Evolutionary conservation across 2,113 vertebrate species (phyloP).

Genomic region (Tyto alba): DNA sequence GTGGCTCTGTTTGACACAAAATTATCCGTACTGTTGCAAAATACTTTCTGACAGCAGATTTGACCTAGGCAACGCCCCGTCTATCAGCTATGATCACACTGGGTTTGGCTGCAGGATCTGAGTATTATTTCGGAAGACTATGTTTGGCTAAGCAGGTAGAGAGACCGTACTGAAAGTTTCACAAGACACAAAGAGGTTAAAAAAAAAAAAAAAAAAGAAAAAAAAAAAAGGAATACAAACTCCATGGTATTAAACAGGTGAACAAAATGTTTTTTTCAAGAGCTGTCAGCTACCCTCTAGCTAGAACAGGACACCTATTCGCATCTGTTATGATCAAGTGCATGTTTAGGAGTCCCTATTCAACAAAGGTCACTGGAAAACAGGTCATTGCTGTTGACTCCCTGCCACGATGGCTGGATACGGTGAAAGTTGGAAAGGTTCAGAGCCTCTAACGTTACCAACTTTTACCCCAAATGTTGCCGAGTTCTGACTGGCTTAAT

Average conservation of each 20-base stretch:
- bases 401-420: neutral
- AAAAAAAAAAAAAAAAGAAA: neutral
- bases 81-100: neutral
- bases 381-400: neutral
- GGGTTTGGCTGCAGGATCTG: neutral
- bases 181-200: neutral
- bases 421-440: neutral
- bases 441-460: neutral
- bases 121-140: neutral
- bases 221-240: neutral
- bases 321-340: neutral
- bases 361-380: neutral
- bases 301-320: neutral
- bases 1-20: neutral
- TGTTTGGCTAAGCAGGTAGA: neutral
- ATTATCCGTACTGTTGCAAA: neutral
- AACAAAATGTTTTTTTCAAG: neutral
- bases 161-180: neutral
- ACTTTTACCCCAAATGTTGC: neutral
- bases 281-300: neutral
- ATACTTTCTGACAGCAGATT: conserved; percentile 25
- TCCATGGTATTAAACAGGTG: neutral
- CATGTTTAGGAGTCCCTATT: neutral
- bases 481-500: neutral
- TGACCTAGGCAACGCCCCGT: neutral